phyloP scores from a whole-genome alignment of 2,113 vertebrate species.

The Felis chaus region DNA sequence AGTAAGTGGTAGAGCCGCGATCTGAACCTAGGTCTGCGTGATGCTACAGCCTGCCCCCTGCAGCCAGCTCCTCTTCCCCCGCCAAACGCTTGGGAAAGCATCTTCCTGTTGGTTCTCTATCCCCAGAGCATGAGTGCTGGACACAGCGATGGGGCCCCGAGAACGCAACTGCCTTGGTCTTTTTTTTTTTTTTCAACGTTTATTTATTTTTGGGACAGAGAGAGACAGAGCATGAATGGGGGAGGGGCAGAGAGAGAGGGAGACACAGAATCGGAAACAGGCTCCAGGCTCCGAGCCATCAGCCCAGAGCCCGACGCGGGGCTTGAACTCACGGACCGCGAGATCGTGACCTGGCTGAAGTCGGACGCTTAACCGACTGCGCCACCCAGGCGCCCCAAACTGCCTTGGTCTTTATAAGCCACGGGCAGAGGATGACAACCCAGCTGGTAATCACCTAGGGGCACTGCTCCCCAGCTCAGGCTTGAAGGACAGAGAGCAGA shows the following conservation, averaged over 20 bases:
- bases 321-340: too few species aligned
- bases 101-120: fast-evolving
- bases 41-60: background rate
- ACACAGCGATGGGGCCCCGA: background rate
- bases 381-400: too few species aligned
- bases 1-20: background rate
- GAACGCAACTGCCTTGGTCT: background rate
- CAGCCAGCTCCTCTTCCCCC: background rate
- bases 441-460: background rate
- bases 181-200: background rate
- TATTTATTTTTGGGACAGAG: too few species aligned
- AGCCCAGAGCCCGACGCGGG: too few species aligned
- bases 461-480: fast-evolving
- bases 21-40: fast-evolving
- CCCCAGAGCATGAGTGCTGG: background rate
- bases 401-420: background rate
- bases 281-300: too few species aligned
- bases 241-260: too few species aligned
- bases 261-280: too few species aligned
- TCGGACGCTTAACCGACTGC: too few species aligned
- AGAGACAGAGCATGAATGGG: too few species aligned
- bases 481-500: fast-evolving
- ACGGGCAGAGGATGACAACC: too few species aligned
- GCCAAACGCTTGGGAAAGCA: background rate
- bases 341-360: too few species aligned